phyloP scores from a whole-genome alignment of 23 tunicate species.

The Styela clava region DNA sequence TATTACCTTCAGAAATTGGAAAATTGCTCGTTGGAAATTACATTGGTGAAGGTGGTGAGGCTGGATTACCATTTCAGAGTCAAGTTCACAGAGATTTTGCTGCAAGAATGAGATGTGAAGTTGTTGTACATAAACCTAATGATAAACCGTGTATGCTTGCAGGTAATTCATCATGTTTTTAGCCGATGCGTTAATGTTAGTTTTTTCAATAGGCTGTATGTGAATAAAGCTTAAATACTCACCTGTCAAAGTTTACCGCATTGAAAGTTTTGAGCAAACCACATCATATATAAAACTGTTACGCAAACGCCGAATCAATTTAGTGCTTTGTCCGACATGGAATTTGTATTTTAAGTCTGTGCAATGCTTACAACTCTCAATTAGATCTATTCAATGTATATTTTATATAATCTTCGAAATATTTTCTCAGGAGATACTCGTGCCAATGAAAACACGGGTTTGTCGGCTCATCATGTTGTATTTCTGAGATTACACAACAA shows the following conservation, averaged over 20 bases:
- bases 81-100: conserved; percentile 46
- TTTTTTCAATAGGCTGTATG: no score
- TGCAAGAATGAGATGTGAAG: conserved; percentile 45
- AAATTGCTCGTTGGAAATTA: conserved; percentile 14
- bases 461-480: conserved; percentile 42
- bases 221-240: no score
- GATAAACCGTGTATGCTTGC: conserved; percentile 57
- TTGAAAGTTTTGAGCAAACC: neutral
- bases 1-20: conserved; percentile 27
- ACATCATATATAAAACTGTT: neutral
- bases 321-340: no score
- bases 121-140: conserved; percentile 44
- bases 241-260: neutral
- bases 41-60: neutral
- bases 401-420: neutral
- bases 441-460: conserved; percentile 63
- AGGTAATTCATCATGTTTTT: conserved; percentile 21
- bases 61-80: conserved; percentile 33
- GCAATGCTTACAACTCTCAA: no score
- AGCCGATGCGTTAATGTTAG: no score
- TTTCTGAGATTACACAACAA: conserved; percentile 67
- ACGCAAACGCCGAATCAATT: no score
- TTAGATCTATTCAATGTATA: no score
- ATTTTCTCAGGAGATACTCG: conserved; percentile 68
- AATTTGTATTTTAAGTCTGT: no score